Conservation (phyloP, 2,113 vertebrate genomes). For the Leiothrix lutea region DNA sequence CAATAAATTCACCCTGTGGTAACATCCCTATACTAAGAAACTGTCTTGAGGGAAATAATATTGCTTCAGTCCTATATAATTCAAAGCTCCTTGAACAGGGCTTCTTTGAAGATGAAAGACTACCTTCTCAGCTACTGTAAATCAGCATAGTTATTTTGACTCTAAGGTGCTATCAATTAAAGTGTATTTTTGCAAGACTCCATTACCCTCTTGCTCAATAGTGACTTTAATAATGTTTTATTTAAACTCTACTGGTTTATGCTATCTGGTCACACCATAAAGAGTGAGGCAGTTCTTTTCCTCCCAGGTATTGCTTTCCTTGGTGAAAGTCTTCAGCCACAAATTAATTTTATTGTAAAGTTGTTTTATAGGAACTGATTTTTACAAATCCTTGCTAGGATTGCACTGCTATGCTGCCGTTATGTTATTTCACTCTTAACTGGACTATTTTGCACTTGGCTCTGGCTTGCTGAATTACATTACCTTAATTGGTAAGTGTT, state of each 20-base stretch:
- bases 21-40: background rate
- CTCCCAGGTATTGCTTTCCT: background rate
- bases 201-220: background rate
- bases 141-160: background rate
- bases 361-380: background rate
- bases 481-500: conserved; percentile 14
- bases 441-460: background rate
- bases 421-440: background rate
- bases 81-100: background rate
- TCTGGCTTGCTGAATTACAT: background rate
- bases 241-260: background rate
- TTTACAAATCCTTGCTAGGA: background rate
- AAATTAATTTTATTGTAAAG: background rate
- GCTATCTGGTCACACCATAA: background rate
- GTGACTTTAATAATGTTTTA: background rate
- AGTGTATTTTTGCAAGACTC: background rate
- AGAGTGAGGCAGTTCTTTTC: background rate
- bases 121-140: background rate
- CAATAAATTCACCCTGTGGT: background rate
- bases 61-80: background rate
- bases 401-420: background rate
- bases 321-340: background rate
- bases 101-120: background rate
- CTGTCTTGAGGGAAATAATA: background rate
- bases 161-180: background rate